Conservation (phyloP, 2,888 invertebrate genomes). For the Carpatolechia fugitivella region DNA sequence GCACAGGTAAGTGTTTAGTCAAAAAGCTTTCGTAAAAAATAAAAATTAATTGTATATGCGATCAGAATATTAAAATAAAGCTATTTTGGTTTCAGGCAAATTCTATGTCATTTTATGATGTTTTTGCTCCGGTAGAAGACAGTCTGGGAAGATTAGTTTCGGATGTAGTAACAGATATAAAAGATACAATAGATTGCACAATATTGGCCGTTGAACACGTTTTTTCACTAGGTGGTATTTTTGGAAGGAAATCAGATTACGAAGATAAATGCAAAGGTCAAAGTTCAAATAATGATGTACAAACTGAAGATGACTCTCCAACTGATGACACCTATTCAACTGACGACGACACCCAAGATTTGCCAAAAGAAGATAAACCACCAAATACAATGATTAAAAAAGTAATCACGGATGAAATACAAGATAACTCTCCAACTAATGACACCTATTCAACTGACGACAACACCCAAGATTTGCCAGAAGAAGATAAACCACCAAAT, state of each 20-base stretch:
- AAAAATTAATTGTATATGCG: no score
- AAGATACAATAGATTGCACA: conserved; percentile 58
- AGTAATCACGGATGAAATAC: conserved; percentile 23
- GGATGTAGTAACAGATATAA: conserved; percentile 57
- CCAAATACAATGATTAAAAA: background rate
- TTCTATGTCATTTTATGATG: conserved; percentile 50
- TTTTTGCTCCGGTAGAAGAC: conserved; percentile 46
- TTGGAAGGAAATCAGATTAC: conserved; percentile 30
- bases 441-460: background rate
- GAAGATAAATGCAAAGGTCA: conserved; percentile 29
- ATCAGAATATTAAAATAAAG: background rate
- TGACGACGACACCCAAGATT: background rate
- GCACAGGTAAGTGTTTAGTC: conserved; percentile 38
- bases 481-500: background rate
- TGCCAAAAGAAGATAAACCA: background rate
- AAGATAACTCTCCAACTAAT: conserved; percentile 1
- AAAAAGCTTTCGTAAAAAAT: background rate
- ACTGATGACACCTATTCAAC: background rate
- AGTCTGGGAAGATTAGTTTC: conserved; percentile 55
- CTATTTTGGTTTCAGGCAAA: conserved; percentile 42
- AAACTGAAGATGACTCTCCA: background rate
- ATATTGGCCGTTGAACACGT: conserved; percentile 56
- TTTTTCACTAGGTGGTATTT: conserved; percentile 34
- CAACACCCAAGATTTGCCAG: background rate
- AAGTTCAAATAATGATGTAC: conserved; percentile 1